These are phyloP conservation scores for Phorcus lineatus DNA, from an alignment of 2,888 invertebrate species.

Conservation along the genomic window DNA sequence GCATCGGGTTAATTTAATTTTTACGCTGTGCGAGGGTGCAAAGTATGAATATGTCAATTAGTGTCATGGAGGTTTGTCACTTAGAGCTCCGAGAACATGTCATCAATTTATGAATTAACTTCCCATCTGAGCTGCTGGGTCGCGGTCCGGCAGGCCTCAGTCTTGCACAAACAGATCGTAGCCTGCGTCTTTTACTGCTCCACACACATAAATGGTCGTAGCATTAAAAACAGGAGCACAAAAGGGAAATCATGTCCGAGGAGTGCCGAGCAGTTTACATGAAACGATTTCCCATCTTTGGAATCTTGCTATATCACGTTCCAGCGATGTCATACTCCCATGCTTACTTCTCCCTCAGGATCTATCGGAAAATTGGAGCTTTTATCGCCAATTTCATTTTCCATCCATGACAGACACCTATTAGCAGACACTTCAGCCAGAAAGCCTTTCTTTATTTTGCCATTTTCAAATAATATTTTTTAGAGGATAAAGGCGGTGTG, in stretches of 20 bases:
- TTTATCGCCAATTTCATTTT: conserved; percentile 22
- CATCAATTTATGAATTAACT: conserved; percentile 34
- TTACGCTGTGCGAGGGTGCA: conserved; percentile 24
- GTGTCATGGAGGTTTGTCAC: conserved; percentile 16
- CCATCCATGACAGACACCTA: background rate
- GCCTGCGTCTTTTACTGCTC: background rate
- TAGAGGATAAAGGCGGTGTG: background rate
- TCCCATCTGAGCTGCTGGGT: background rate
- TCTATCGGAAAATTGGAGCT: conserved; percentile 14
- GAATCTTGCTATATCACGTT: background rate
- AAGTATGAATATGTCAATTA: conserved; percentile 49
- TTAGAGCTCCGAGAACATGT: conserved; percentile 23
- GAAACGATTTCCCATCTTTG: background rate
- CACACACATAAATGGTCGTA: background rate
- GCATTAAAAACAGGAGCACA: background rate
- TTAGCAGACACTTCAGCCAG: conserved; percentile 15
- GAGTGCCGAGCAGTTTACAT: background rate
- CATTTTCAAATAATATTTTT: conserved; percentile 22
- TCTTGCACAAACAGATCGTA: background rate
- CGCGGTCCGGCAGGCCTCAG: background rate
- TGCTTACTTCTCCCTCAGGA: background rate
- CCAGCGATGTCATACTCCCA: background rate
- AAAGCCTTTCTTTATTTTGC: conserved; percentile 18
- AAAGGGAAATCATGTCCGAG: background rate
- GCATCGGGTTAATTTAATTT: conserved; percentile 42